phyloP scores from a whole-genome alignment of 2,888 invertebrate species.

The Aporophyla nigra region DNA sequence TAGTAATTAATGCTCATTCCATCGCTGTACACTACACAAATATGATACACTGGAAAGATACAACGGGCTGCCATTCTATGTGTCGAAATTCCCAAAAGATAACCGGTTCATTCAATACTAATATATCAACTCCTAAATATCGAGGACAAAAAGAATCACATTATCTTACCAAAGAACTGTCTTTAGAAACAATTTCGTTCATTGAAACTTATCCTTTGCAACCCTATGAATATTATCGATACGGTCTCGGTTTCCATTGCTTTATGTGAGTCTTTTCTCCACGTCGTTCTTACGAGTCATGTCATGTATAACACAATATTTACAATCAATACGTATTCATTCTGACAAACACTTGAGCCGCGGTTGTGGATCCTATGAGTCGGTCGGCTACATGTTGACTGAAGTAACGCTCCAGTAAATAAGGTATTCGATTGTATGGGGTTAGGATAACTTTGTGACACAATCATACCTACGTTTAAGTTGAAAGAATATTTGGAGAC shows the following conservation, averaged over 20 bases:
- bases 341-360: constrained; percentile 60
- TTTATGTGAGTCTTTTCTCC: constrained; percentile 31
- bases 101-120: neutral
- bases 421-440: constrained; percentile 49
- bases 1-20: neutral
- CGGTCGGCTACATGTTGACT: constrained; percentile 53
- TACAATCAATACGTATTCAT: constrained; percentile 60
- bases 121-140: neutral
- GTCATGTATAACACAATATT: constrained; percentile 56
- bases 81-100: neutral
- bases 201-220: constrained; percentile 2
- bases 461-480: constrained; percentile 33
- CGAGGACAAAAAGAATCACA: neutral
- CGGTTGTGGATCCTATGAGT: constrained; percentile 46
- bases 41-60: neutral
- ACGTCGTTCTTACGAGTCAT: constrained; percentile 35
- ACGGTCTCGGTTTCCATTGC: constrained; percentile 12
- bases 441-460: constrained; percentile 47
- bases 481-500: constrained; percentile 28
- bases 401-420: constrained; percentile 58
- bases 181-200: constrained; percentile 4
- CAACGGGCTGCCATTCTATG: neutral
- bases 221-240: constrained; percentile 13
- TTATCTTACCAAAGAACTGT: neutral
- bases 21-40: neutral